phyloP scores from a whole-genome alignment of 1,140 invertebrate genomes.

The Drosophila watanabei region DNA sequence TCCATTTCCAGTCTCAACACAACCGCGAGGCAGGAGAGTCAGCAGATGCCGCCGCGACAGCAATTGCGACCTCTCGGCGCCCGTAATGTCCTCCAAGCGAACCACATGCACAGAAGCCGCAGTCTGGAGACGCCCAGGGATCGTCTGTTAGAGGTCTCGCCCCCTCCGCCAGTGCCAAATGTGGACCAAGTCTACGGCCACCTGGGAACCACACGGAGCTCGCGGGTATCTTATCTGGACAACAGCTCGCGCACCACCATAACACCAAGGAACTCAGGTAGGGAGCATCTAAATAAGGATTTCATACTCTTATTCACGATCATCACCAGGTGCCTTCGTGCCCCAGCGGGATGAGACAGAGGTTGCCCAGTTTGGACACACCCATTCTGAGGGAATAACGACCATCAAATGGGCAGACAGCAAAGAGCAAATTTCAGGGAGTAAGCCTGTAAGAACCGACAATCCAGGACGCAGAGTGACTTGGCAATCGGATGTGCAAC shows the following conservation, averaged over 20 bases:
- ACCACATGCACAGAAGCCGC: constrained; percentile 36
- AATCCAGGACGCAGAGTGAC: too few relatives aligned
- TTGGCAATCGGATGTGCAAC: background rate
- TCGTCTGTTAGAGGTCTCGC: background rate
- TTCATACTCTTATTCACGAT: background rate
- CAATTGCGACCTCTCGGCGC: constrained; percentile 12
- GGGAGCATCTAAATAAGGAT: background rate
- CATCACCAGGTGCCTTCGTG: background rate
- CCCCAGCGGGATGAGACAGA: background rate
- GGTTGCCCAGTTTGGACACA: background rate
- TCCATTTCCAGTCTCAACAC: background rate
- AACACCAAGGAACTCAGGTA: constrained; percentile 1
- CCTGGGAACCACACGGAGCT: too few relatives aligned
- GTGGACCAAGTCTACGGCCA: background rate
- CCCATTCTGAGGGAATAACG: background rate
- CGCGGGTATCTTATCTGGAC: constrained; percentile 5
- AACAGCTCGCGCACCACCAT: background rate
- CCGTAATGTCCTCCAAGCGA: constrained; percentile 51
- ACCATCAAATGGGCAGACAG: background rate
- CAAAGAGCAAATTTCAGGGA: background rate
- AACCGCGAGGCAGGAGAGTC: background rate
- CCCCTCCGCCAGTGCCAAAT: background rate
- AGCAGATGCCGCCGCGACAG: background rate
- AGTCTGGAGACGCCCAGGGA: constrained; percentile 2
- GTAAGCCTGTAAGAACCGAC: background rate